Evolutionary conservation across 1,140 invertebrate species (phyloP).

Genomic region (Papilio polytes): DNA sequence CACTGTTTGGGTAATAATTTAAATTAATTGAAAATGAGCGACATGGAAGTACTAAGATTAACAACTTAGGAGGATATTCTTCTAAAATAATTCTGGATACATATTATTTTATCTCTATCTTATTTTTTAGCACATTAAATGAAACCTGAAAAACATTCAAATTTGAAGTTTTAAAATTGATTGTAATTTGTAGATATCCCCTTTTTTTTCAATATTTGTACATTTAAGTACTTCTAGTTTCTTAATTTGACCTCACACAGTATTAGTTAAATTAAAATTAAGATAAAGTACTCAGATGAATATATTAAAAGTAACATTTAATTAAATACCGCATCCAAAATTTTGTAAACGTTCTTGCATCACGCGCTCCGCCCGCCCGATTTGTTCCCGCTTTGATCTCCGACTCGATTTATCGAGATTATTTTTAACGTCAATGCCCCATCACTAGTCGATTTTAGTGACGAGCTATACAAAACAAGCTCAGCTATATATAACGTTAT

Average conservation of each 20-base stretch:
- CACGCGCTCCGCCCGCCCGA: constrained; percentile 58
- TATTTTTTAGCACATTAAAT: no score
- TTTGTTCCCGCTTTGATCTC: constrained; percentile 82
- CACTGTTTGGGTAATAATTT: constrained; percentile 32
- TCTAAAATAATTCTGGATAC: background rate
- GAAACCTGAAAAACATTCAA: no score
- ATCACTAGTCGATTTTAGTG: constrained; percentile 70
- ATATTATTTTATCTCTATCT: no score
- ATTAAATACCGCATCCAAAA: constrained; percentile 55
- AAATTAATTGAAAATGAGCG: constrained; percentile 25
- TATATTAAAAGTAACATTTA: background rate
- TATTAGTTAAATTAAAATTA: background rate
- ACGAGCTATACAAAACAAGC: constrained; percentile 46
- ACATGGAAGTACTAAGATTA: background rate
- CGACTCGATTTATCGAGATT: constrained; percentile 80
- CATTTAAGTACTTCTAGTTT: no score
- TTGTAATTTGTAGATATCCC: no score
- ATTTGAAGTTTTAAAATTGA: no score
- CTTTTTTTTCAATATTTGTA: no score
- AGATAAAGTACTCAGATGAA: background rate
- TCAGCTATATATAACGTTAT: constrained; percentile 7
- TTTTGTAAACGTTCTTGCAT: constrained; percentile 42
- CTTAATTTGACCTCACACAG: no score
- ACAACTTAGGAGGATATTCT: background rate
- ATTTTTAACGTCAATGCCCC: constrained; percentile 79